A percentile compares a stretch with the other conserved stretches of the same genome.
phyloP scores from a whole-genome alignment of 2,797 vertebrate species.

The Acanthis flammea region DNA sequence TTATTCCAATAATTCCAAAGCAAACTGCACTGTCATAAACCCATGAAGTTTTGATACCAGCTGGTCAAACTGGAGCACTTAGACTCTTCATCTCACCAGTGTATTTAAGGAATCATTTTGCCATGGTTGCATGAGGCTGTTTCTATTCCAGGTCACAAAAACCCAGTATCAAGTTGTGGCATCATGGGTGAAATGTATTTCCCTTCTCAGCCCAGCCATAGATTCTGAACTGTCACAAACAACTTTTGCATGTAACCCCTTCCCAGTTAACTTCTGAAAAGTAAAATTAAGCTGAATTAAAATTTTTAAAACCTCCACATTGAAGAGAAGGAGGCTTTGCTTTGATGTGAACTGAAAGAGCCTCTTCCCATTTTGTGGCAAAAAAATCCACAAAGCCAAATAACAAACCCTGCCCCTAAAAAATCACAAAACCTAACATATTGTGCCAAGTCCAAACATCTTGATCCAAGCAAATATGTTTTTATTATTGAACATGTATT shows the following conservation, averaged over 20 bases:
- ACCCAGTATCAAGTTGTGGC: not conserved
- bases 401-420: fast-evolving
- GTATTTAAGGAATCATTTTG: not conserved
- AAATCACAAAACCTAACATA: not conserved
- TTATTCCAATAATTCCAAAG: not conserved
- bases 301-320: fast-evolving
- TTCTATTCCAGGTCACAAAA: not conserved
- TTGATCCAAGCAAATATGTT: not conserved
- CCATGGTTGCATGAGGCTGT: not conserved
- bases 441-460: not conserved
- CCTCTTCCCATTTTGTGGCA: not conserved
- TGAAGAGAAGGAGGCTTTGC: not conserved
- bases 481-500: not conserved
- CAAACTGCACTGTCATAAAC: not conserved
- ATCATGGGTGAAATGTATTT: not conserved
- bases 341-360: not conserved
- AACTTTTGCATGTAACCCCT: not conserved
- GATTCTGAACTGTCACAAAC: not conserved
- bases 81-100: not conserved
- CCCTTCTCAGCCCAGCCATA: not conserved
- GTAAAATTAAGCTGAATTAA: not conserved
- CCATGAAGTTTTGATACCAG: not conserved
- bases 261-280: not conserved
- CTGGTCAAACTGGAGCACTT: not conserved
- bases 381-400: not conserved